Percentiles rank a stretch among this genome's conserved stretches.
Evolutionary conservation across 2,797 vertebrate species (phyloP).

Genomic region (Spinus pinus): DNA sequence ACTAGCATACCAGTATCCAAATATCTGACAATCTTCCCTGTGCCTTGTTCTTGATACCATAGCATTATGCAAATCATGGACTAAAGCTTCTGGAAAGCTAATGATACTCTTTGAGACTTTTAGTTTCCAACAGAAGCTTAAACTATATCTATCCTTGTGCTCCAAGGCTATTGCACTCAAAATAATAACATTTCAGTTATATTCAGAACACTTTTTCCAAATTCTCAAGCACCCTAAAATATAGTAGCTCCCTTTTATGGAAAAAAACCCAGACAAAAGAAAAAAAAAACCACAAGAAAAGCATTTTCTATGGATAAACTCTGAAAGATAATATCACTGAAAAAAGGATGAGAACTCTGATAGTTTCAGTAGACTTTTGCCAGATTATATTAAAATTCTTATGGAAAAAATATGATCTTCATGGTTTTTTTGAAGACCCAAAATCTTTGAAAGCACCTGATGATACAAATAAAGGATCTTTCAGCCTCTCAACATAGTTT

Average conservation of each 20-base stretch:
- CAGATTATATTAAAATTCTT: neutral
- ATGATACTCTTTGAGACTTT: neutral
- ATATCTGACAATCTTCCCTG: neutral
- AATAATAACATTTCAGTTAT: conserved; percentile 25
- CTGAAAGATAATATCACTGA: neutral
- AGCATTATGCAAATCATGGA: neutral
- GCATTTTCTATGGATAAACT: neutral
- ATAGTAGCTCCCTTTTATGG: neutral
- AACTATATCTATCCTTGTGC: neutral
- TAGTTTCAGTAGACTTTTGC: neutral
- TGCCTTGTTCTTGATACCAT: neutral
- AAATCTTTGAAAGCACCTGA: neutral
- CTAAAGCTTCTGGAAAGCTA: neutral
- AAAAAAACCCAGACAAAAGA: neutral
- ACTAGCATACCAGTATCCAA: neutral
- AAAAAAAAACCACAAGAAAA: neutral
- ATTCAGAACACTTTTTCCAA: neutral
- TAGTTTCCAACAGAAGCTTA: neutral
- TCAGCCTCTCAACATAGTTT: neutral
- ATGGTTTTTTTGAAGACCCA: neutral
- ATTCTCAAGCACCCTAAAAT: conserved; percentile 5
- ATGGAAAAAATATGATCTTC: neutral
- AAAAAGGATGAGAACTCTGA: neutral
- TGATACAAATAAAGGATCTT: neutral
- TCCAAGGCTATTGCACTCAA: neutral